Base-by-base conservation (phyloP, 2,113 vertebrate species). In the Zonotrichia leucophrys region DNA sequence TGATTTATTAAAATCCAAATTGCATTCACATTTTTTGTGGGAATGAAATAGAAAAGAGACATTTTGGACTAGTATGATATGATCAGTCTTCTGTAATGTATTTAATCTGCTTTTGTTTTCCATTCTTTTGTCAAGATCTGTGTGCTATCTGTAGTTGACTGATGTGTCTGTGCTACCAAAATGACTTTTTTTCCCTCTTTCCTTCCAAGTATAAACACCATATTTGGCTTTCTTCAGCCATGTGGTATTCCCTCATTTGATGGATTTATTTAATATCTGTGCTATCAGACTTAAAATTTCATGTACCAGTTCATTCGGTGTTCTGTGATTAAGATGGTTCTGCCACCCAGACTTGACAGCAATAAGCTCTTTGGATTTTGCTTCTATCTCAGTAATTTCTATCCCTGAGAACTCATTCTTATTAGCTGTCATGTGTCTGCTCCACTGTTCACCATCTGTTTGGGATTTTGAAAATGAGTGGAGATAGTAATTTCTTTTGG, bases 231-330 rank as follows among this genome's bases (percentile, higher is more conserved):
- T 92, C 68, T 89, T 68, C 52, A 87, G 47, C 72, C 80, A 81
- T 84, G 39, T 89, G 66, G 15, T 81, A 52, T 60, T 81, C 62
- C 52, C 21, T 90, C 56, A 78, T 89, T 95, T 97, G 95, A 97
- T 96, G 94, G 94, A 97, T 96, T 97, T 95, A 96, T 93, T 95
- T 97, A 96, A 97, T 97, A 96, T 93, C 95, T 59, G 19, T 74
- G 88, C 90, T 87, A 96, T 95, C 94, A 93, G 82, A 90, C 90
- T 94, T 94, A 90, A 79, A 92, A 92, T 95, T 97, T 95, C 83
- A 84, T 87, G 83, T 95, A 93, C 70, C 78, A 79, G 62, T 89
- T 93, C 76, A 93, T 95, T 83, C 0, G 2, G 39, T 92, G 73
- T 86, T 92, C 56, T 78, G 76, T 94, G 89, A 92, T 93, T 89